Base-by-base conservation (phyloP, 30 jellyfish, hydroid and myxozoan species). In the Turritopsis dohrnii region DNA sequence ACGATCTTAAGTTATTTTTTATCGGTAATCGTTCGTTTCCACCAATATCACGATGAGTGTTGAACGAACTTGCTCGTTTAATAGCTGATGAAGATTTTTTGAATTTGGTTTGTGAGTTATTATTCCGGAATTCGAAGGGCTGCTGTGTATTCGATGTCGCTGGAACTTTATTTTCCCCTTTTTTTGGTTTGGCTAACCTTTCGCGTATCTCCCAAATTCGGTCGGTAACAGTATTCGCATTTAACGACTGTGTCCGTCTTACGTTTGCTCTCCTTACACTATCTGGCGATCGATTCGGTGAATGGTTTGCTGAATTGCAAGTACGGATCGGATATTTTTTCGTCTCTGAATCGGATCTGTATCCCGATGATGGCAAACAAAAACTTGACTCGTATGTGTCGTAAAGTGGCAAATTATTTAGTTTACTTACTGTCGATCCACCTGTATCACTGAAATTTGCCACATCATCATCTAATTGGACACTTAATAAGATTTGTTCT, bases 361-460 rank as follows among this genome's bases (percentile, higher is more conserved):
- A 74, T 21, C 83, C 83, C 83, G 83, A 74, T 1, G 83, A 74
- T 23, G 83, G 83, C 41, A 74, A 74, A 74, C 83, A 74, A 74
- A 74, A 74, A 24, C 54, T n/a, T 7, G 83, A 30, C 24, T 74
- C 83, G 83, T 74, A 74, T 13, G 28, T 74, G 9, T 74, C 83
- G 23, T 74, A 74, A 1, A 74, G 41, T 29, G 83, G 83, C 41
- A 74, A 0, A 13, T 41, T 41, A 41, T 41, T 41, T 5, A 41
- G 9, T 13, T 41, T 41, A 41, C 60, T 41, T 41, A 41, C 60
- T 41, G 60, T 3, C 13, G 60, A 41, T 13, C 83, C 65, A 71
- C 24, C 54, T 17, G 53, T 74, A 24, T 74, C 83, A 74, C 83
- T 74, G 83, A 74, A 74, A 30, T 74, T 27, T 23, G 83, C 83